Percentiles rank a stretch among this genome's conserved stretches.
phyloP scores from a whole-genome alignment of 2,113 vertebrate genomes.

The Platysternon megacephalum region DNA sequence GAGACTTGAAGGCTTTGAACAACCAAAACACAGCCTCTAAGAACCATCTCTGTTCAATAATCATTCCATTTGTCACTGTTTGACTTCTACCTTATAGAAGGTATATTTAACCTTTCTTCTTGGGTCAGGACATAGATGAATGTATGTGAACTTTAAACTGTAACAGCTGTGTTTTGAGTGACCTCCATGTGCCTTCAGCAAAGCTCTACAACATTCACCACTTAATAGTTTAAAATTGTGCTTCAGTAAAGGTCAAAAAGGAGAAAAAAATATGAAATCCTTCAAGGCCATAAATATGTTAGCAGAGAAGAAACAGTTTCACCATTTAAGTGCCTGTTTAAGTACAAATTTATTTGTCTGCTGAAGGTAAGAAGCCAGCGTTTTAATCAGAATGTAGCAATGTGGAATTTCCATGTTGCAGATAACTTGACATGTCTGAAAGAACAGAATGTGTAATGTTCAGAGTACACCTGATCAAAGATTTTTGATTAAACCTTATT shows the following conservation, averaged over 20 bases:
- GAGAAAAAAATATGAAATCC: conserved; percentile 27
- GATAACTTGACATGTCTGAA: neutral
- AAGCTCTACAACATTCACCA: conserved; percentile 47
- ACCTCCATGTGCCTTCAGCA: conserved; percentile 57
- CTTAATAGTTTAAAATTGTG: conserved; percentile 72
- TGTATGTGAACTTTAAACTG: conserved; percentile 60
- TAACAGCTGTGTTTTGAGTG: conserved; percentile 56
- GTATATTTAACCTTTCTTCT: conserved; percentile 70
- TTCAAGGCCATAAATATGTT: conserved; percentile 49
- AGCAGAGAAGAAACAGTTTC: conserved; percentile 41
- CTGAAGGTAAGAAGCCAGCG: conserved; percentile 35
- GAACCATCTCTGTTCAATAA: conserved; percentile 2
- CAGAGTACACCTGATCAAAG: neutral
- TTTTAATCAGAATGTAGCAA: neutral
- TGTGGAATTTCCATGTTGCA: neutral
- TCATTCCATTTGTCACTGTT: conserved; percentile 60
- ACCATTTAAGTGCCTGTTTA: conserved; percentile 45
- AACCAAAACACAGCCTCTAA: neutral
- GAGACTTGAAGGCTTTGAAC: neutral
- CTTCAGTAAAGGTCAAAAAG: conserved; percentile 74
- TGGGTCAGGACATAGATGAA: conserved; percentile 61
- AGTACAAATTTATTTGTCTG: conserved; percentile 47
- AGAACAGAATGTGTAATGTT: neutral
- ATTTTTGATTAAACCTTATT: neutral
- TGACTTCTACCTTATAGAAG: conserved; percentile 32